phyloP scores from a whole-genome alignment of 2,797 vertebrate genomes.

The Menidia menidia region DNA sequence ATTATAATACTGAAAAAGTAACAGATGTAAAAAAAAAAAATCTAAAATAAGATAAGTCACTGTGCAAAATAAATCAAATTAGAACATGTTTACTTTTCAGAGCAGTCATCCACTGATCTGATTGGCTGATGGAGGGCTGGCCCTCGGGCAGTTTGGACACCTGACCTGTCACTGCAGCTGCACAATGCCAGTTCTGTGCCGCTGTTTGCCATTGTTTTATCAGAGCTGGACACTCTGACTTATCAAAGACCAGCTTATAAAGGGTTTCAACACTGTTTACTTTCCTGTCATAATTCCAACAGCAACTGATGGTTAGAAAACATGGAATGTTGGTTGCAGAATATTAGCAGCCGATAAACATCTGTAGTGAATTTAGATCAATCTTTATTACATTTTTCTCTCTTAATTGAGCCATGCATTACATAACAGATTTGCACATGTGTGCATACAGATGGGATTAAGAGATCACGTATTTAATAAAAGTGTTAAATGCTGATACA shows the following conservation, averaged over 20 bases:
- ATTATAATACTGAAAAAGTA: not conserved
- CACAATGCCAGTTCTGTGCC: constrained; percentile 56
- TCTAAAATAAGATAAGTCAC: not conserved
- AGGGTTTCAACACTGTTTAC: constrained; percentile 45
- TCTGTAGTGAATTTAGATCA: not conserved
- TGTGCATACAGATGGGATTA: constrained; percentile 39
- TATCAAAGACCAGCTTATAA: constrained; percentile 25
- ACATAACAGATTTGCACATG: constrained; percentile 28
- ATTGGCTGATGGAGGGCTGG: constrained; percentile 65
- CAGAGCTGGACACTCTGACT: constrained; percentile 29
- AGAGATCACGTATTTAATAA: constrained; percentile 48
- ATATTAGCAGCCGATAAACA: not conserved
- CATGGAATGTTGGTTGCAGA: not conserved
- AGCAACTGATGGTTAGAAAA: constrained; percentile 10
- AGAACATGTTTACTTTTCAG: constrained; percentile 37
- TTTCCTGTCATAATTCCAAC: constrained; percentile 33
- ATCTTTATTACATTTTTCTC: not conserved
- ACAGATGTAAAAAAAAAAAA: not conserved
- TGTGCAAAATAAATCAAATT: not conserved
- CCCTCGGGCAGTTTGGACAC: constrained; percentile 53
- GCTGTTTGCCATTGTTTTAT: constrained; percentile 53
- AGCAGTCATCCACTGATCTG: constrained; percentile 46
- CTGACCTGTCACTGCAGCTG: constrained; percentile 43
- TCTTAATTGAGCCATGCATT: constrained; percentile 41
- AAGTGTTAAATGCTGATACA: constrained; percentile 49